phyloP scores from a whole-genome alignment of 2,113 vertebrate species.

The Chaenocephalus aceratus region DNA sequence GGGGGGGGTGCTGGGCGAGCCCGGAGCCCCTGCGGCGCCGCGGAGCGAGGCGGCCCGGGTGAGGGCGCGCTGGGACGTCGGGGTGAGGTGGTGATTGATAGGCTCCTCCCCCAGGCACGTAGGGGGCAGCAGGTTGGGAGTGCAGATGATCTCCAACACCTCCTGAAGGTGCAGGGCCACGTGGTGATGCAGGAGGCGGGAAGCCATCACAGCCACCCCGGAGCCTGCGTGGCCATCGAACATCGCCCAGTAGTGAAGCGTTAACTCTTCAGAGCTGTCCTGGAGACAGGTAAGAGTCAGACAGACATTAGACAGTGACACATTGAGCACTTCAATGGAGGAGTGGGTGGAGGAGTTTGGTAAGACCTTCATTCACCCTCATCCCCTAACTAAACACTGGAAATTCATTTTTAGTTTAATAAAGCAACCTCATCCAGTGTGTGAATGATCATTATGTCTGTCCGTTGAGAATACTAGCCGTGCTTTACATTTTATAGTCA shows the following conservation, averaged over 20 bases:
- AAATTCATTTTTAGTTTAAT: not conserved
- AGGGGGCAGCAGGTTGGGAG: conserved; percentile 85
- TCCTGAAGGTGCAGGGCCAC: conserved; percentile 93
- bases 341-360: not conserved
- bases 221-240: conserved; percentile 97
- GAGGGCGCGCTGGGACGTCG: conserved; percentile 85
- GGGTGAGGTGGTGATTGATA: conserved; percentile 70
- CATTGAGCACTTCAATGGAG: not conserved
- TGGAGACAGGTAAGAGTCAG: conserved; percentile 29
- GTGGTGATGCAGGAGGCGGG: conserved; percentile 92
- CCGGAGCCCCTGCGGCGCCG: conserved; percentile 89
- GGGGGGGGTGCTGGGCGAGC: conserved; percentile 89
- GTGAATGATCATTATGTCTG: not conserved
- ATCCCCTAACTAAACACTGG: not conserved
- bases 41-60: conserved; percentile 92
- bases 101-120: conserved; percentile 94
- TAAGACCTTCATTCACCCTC: not conserved
- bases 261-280: conserved; percentile 84
- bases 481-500: not conserved
- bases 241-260: conserved; percentile 95
- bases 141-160: conserved; percentile 91
- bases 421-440: not conserved
- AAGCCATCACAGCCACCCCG: conserved; percentile 91
- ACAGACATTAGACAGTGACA: not conserved
- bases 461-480: not conserved